These are phyloP conservation scores for Tenthredo mesomela DNA, from an alignment of 2,888 invertebrate genomes.

Conservation along the genomic window DNA sequence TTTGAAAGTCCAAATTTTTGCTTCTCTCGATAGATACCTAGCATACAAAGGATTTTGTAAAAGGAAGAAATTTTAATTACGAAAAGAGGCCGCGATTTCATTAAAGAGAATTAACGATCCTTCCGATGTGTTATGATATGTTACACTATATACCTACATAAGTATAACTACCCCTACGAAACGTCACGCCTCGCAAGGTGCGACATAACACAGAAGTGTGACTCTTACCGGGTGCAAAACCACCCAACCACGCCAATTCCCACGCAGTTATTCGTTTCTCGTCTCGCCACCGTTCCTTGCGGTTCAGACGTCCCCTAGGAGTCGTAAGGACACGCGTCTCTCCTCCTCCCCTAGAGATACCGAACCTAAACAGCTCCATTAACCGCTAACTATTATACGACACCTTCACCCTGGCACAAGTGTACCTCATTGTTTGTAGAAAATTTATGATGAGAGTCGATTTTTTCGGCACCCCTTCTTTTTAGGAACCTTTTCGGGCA, in stretches of 20 bases:
- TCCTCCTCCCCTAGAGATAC: not conserved
- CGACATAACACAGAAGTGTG: conserved; percentile 38
- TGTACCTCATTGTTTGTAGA: conserved; percentile 1
- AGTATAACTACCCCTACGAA: conserved; percentile 32
- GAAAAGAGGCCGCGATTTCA: not conserved
- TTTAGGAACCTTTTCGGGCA: not conserved
- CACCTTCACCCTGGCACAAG: not conserved
- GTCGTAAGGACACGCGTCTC: conserved; percentile 32
- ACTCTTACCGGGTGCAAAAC: conserved; percentile 28
- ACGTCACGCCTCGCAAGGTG: conserved; percentile 49
- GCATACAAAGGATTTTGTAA: not conserved
- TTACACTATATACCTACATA: not conserved
- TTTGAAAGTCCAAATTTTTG: conserved; percentile 18
- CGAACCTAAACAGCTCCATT: conserved; percentile 40
- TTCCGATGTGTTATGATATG: not conserved
- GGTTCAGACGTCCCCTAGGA: conserved; percentile 34
- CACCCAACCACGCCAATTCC: conserved; percentile 41
- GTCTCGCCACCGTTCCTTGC: conserved; percentile 11
- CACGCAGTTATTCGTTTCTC: conserved; percentile 27
- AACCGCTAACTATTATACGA: not conserved
- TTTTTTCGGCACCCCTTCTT: not conserved
- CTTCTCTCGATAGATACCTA: not conserved
- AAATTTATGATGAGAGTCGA: not conserved
- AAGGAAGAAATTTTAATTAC: not conserved
- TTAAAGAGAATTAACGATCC: not conserved